These are phyloP conservation scores for Trachelus tabidus DNA, from an alignment of 2,888 invertebrate species.

Conservation along the genomic window DNA sequence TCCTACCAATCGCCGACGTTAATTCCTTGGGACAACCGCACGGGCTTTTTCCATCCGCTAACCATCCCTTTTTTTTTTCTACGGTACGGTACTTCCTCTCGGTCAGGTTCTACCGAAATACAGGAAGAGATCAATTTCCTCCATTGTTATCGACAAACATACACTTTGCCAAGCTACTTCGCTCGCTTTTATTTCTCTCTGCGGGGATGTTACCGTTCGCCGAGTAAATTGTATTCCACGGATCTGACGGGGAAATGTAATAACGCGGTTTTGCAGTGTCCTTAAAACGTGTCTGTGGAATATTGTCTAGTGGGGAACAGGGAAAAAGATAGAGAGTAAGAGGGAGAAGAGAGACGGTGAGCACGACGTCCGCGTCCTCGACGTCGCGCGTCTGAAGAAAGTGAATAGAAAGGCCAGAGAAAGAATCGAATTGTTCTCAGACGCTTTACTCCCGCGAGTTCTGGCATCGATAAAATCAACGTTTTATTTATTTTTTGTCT, in stretches of 20 bases:
- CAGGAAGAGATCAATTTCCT: conserved; percentile 27
- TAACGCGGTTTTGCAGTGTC: conserved; percentile 26
- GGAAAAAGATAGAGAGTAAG: conserved; percentile 14
- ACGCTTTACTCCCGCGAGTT: background rate
- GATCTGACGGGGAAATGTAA: background rate
- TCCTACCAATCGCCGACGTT: background rate
- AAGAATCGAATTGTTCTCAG: background rate
- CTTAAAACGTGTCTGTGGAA: conserved; percentile 9
- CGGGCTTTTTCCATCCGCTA: background rate
- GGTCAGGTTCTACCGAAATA: background rate
- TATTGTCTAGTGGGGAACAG: conserved; percentile 11
- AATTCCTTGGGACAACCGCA: background rate
- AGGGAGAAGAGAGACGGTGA: background rate
- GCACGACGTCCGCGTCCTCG: background rate
- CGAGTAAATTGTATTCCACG: background rate
- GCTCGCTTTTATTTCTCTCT: conserved; percentile 5
- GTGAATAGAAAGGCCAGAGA: background rate
- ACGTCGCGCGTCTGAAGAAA: background rate
- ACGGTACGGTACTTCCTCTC: background rate
- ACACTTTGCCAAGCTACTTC: conserved; percentile 24
- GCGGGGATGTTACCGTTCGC: background rate
- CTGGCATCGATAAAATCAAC: background rate
- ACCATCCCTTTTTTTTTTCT: background rate
- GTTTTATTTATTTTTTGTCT: background rate
- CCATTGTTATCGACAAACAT: conserved; percentile 28